Percentiles rank a stretch among this genome's conserved stretches.
Conservation (phyloP, 2,888 invertebrate species). For the Leptopilina drosophilae region DNA sequence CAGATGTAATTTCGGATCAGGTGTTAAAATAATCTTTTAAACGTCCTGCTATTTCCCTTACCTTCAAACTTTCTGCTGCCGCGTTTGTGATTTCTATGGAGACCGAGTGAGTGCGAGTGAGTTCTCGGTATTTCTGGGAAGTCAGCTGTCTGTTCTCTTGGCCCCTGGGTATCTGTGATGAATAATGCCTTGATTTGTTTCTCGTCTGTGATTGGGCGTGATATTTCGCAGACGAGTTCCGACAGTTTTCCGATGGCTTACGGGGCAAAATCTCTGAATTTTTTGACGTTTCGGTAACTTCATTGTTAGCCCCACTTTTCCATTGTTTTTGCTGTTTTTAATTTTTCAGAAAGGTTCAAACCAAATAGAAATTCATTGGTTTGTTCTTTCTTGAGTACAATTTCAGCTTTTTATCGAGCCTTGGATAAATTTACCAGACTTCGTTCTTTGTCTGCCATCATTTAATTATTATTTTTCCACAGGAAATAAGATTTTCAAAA, state of each 20-base stretch:
- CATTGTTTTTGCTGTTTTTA: conserved; percentile 15
- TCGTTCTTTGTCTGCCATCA: too few relatives aligned
- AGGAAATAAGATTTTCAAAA: too few relatives aligned
- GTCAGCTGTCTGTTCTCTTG: neutral
- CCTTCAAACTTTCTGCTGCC: conserved; percentile 7
- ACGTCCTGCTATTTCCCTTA: neutral
- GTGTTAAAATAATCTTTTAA: neutral
- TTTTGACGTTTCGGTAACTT: neutral
- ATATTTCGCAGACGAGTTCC: neutral
- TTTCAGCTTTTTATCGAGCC: conserved; percentile 27
- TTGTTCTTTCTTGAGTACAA: neutral
- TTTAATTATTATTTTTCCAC: too few relatives aligned
- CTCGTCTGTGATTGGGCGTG: neutral
- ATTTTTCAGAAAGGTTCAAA: conserved; percentile 2
- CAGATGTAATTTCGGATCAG: neutral
- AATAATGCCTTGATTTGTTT: neutral
- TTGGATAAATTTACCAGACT: too few relatives aligned
- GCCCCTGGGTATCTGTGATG: neutral
- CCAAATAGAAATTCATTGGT: conserved; percentile 19
- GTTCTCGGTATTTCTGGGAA: neutral
- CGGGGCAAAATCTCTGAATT: neutral
- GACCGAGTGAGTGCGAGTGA: neutral
- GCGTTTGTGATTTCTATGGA: neutral
- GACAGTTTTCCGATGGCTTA: neutral
- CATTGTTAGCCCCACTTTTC: neutral